Evolutionary conservation across 2,113 vertebrate genomes (phyloP).

Genomic region (Corythoichthys haematopterus): DNA sequence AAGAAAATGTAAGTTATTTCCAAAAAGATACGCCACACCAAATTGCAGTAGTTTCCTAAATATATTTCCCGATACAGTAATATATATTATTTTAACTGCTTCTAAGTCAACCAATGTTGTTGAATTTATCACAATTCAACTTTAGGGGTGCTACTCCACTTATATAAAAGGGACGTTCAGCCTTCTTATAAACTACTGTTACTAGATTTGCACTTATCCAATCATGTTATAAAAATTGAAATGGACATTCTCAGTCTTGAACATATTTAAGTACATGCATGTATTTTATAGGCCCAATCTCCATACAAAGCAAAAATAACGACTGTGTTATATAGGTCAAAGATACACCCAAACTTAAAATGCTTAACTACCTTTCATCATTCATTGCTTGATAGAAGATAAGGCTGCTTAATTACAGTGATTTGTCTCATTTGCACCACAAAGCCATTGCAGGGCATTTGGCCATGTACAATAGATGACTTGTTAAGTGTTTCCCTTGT

Average conservation of each 20-base stretch:
- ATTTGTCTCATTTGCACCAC: slow-evolving; percentile 43
- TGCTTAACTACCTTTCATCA: not conserved
- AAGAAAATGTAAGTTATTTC: no score
- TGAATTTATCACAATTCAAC: not conserved
- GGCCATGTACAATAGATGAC: slow-evolving; percentile 59
- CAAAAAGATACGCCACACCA: no score
- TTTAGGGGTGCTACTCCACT: not conserved
- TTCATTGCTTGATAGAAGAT: slow-evolving; percentile 28
- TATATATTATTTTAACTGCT: no score
- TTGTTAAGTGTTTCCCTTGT: slow-evolving; percentile 66
- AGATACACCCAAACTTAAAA: not conserved
- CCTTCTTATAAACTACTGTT: slow-evolving; percentile 45
- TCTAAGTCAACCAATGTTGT: not conserved
- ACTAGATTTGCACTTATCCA: slow-evolving; percentile 55
- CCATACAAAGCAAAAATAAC: not conserved
- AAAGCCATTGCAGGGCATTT: slow-evolving; percentile 71
- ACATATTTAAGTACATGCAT: not conserved
- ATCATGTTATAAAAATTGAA: slow-evolving; percentile 4
- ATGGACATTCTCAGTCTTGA: not conserved
- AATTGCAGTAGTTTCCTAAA: no score
- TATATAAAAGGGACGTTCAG: slow-evolving; percentile 20
- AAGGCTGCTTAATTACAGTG: slow-evolving; percentile 45
- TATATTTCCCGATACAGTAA: not conserved
- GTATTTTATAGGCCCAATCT: not conserved
- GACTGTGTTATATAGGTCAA: not conserved